Conservation (phyloP, 1,140 invertebrate genomes). For the Musca vetustissima region DNA sequence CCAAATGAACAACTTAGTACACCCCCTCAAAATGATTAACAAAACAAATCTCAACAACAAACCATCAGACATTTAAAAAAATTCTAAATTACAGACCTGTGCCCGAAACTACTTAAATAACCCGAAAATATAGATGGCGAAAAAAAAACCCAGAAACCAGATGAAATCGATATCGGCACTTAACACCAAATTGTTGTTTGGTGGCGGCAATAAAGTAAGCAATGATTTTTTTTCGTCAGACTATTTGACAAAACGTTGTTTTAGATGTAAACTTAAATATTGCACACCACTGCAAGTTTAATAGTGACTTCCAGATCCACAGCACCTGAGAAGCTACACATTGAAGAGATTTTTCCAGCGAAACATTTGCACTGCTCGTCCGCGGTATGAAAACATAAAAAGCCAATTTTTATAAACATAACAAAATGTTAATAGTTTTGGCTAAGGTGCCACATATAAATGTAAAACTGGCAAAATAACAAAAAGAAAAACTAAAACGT, state of each 20-base stretch:
- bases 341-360: no score
- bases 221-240: not conserved
- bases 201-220: no score
- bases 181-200: not conserved
- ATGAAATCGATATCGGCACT: not conserved
- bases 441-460: not conserved
- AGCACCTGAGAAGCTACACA: not conserved
- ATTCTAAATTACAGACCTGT: slow-evolving; percentile 21
- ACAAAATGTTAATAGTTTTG: slow-evolving; percentile 12
- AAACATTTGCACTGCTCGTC: no score
- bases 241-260: not conserved
- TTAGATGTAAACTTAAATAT: not conserved
- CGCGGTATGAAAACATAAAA: slow-evolving; percentile 15
- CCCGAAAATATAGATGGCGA: no score
- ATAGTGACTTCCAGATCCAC: not conserved
- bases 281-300: not conserved
- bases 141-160: no score
- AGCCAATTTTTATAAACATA: slow-evolving; percentile 21
- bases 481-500: not conserved
- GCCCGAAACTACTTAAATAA: not conserved
- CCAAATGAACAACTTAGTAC: no score
- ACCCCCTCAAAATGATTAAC: no score
- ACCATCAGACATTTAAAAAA: slow-evolving; percentile 8
- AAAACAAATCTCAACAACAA: no score
- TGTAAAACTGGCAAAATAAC: not conserved